Base-by-base conservation (phyloP, 2,888 invertebrate genomes). In the Hypercompe scribonia region DNA sequence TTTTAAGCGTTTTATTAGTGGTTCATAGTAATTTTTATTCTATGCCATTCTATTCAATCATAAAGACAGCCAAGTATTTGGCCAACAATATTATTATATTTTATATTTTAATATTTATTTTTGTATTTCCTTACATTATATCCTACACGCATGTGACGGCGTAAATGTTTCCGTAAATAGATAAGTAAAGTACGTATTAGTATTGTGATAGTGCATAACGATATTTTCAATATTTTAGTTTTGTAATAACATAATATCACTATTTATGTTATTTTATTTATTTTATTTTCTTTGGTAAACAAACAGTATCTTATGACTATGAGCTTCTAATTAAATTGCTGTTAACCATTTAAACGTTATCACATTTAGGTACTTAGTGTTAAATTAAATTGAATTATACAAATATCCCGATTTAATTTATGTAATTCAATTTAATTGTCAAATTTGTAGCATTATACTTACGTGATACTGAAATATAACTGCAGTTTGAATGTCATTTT, bases 121-220 rank as follows among this genome's bases (percentile, higher is more conserved):
- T 50, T 24, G 10, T 50, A 50, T 50, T 69, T 63, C 63, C 42
- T 11, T 21, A 11, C 31, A 24, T 42, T 13, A 21, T 31, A 42
- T 46, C 18, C 21, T 18, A 24, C 2, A 3, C 24, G 24, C 71
- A 67, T 66, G 71, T 71, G 66, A 46, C 46, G 21, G 24, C 21
- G 33, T 58, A 54, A 54, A 42, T 66, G 61, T 61, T 67, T 61
- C 39, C 54, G 15, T 69, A 46, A 8, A 34, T 18, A 66, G 36
- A 66, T 42, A 71, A 66, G 31, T 24, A 31, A 66, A 24, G 54
- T 33, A 33, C 15, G 58, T 65, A 58, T 65, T 39, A 65, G 58
- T 66, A 39, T 36, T 42, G 15, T 31, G 42, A 70, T 70, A 65
- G 2, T 64, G 24, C 8, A 13, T 18, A 34, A n/a, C 42, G 21